Evolutionary conservation across 2,797 vertebrate genomes (phyloP).

Genomic region (Spea hammondii): DNA sequence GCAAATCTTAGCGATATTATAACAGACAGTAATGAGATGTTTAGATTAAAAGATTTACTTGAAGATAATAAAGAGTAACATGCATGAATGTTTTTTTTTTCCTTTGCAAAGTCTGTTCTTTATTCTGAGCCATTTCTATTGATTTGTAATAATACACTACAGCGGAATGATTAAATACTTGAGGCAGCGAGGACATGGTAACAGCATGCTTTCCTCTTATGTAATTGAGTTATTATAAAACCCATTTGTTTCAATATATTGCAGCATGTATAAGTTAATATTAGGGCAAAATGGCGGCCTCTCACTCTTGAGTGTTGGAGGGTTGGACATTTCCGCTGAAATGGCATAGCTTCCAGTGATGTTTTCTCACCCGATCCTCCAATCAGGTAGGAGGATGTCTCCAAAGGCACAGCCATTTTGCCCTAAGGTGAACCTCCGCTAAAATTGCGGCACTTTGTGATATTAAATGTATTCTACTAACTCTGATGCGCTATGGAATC

Average conservation of each 20-base stretch:
- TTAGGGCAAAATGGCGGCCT: no score
- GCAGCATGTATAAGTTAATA: background rate
- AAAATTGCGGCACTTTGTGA: no score
- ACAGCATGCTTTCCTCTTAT: background rate
- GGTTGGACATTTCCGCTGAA: no score
- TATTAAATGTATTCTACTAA: no score
- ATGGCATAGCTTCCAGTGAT: no score
- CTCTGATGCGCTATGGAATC: no score
- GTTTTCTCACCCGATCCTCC: no score
- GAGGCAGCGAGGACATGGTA: constrained; percentile 38
- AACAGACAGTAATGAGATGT: constrained; percentile 75
- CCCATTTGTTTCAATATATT: background rate
- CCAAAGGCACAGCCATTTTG: no score
- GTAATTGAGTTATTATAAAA: background rate
- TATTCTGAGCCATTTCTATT: background rate
- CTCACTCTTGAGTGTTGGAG: no score
- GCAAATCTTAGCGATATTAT: constrained; percentile 65
- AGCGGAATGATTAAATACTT: constrained; percentile 54
- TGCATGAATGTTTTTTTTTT: constrained; percentile 66
- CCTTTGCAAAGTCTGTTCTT: constrained; percentile 55
- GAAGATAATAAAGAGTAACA: constrained; percentile 78
- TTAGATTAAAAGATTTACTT: constrained; percentile 77
- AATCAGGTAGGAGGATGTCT: no score
- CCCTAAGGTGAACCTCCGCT: no score
- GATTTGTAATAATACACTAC: constrained; percentile 47